Base-by-base conservation (phyloP, 2,888 invertebrate genomes). In the Pilophorus perplexus region DNA sequence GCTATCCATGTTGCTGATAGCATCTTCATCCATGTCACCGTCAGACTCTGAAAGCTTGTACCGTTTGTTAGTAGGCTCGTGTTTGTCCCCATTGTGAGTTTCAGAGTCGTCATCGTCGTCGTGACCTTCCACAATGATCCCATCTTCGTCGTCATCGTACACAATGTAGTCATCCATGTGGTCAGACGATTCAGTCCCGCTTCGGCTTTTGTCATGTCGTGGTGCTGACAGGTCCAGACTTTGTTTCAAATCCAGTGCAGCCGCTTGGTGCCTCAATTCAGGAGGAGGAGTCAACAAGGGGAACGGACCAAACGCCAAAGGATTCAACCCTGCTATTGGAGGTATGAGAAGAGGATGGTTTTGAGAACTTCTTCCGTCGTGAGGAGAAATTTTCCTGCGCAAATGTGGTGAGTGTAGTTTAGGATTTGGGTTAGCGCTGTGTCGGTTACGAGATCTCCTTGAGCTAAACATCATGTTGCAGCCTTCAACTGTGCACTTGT, bases 391-490 rank as follows among this genome's bases (percentile, higher is more conserved):
- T 80, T 96, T 96, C 72, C 96, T 81, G 68, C 95, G 82, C 72
- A 95, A 80, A 77, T 96, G 95, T 1, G 97, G 95, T 66, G 95
- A 94, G 78, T 98, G 98, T 16, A 98, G 80, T 77, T 98, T 98
- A 0, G 98, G 98, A 79, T 98, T 98, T 0, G 97, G 97, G 78
- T 98, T 98, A 8, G 97, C 96, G 77, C 94, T 94, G 78, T 98
- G 98, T 2, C 98, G 84, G 75, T 98, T 98, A 59, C 98, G 83
- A 23, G 95, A 95, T 71, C 98, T 82, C 71, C 98, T 83, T 10
- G 96, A 97, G 77, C 96, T 97, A 76, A 98, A 98, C 94, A 96
- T 96, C 94, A 97, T 97, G 77, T 93, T 96, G 79, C 98, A 98
- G 0, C 97, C 97, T 76, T 93, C 93, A 0, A 99, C 96, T 0